Evolutionary conservation across 1,140 invertebrate species (phyloP), one percentile per base, ranked within the genome.

Genomic region (Polyergus mexicanus): DNA sequence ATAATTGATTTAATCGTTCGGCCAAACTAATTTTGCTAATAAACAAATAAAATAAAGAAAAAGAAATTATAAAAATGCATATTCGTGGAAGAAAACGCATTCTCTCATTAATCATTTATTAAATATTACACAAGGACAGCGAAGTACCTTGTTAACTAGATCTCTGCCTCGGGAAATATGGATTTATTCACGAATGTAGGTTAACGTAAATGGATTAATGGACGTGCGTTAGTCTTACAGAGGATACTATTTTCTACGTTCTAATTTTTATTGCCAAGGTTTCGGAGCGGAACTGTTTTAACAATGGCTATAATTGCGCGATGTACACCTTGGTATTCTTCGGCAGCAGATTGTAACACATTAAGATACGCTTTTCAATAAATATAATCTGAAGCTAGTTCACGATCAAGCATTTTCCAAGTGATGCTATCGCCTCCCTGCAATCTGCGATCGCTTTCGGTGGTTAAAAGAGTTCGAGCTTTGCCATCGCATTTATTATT

Each of bases 271-370:
- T 72, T 74, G 19, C 28, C 32, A 83, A 72, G 54, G 78, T 83
- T 81, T 83, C 78, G 78, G 78, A 83, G 78, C 78, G 78, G 78
- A 83, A 83, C 78, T 60, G 68, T 47, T 44, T 83, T 72, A 83
- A 83, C 65, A 69, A 44, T 54, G 25, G 19, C 54, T 5, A 28
- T 83, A 44, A 83, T 83, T 83, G 56, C 28, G 38, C 35, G 78
- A 80, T 80, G 68, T 22, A 54, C 62, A 80, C 47, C 47, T 69
- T 72, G 68, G 19, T 60, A 47, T 47, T 83, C 25, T 38, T 74
- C 68, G 25, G 68, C 56, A 60, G 35, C 78, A n/a, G 54, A 83
- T 68, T 83, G 78, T 74, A 60, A 83, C 68, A 60, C 19, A 62
- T 83, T 60, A 47, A 47, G n/a, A 74, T 56, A 19, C 13, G 22